Percentiles rank a stretch among this genome's conserved stretches.
phyloP scores from a whole-genome alignment of 2,113 vertebrate genomes.

The Corapipo altera region DNA sequence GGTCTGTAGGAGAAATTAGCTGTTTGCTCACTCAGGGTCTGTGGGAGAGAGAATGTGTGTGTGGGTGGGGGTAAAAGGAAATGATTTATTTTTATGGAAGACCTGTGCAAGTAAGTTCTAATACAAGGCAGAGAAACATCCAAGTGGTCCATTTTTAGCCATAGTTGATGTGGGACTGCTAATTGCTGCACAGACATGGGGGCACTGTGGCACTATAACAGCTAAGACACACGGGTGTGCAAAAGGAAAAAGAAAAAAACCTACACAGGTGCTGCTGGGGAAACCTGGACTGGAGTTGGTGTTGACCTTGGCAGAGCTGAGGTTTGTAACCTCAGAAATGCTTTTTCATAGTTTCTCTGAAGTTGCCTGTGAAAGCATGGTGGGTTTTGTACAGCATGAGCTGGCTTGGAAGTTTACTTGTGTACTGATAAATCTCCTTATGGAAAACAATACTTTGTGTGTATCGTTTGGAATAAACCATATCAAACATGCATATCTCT shows the following conservation, averaged over 20 bases:
- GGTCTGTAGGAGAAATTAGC: neutral
- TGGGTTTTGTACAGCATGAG: neutral
- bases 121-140: rapidly evolving
- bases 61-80: rapidly evolving
- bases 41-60: neutral
- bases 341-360: neutral
- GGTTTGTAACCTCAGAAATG: neutral
- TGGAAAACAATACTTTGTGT: neutral
- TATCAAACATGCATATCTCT: neutral
- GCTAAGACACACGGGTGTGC: rapidly evolving
- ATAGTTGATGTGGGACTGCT: neutral
- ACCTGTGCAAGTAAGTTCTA: neutral
- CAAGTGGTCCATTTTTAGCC: neutral
- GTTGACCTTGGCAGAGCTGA: neutral
- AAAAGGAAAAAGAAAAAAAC: neutral
- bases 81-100: neutral
- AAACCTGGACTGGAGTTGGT: neutral
- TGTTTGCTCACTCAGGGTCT: rapidly evolving
- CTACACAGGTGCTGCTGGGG: rapidly evolving
- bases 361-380: neutral
- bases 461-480: rapidly evolving
- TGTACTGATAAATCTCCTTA: neutral
- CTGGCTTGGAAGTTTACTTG: neutral
- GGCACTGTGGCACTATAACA: rapidly evolving
- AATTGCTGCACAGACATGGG: neutral